Evolutionary conservation across 1,140 invertebrate species (phyloP), one percentile per base, ranked within the genome.

Genomic region (Penaeus indicus): DNA sequence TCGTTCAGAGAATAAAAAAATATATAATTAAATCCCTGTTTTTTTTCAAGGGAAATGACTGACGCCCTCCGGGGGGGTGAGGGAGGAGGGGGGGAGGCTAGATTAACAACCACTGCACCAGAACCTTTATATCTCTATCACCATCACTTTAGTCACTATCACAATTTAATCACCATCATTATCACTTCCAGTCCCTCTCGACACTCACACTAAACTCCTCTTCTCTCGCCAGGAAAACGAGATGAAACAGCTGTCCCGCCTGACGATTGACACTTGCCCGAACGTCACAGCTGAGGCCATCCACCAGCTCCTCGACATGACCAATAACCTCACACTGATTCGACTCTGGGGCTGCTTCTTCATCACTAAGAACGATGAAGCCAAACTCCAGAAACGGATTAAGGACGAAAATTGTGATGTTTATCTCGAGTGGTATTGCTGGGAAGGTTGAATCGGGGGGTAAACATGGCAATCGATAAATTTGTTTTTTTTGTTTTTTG

Each of bases 341-440:
- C 60, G 87, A 7, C 10, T 88, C 3, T 88, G 87, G 87, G 75
- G 87, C 3, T 88, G 87, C 61, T 84, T 88, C 87, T 82, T 88
- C 81, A 64, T 88, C 81, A 88, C 67, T 0, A 75, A 78, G 21
- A 32, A 84, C 32, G 87, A 88, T 38, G 25, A 72, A 32, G 62
- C 18, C 10, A 16, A 78, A 18, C 54, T 88, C 1, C 60, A 84
- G 22, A 38, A 79, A 13, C 60, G 82, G 25, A 82, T 84, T 16
- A 84, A 78, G 25, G 81, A 82, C 0, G 67, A 84, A n/a, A 88
- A 88, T 25, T 88, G 67, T 54, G 81, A 88, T 22, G 22, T 88
- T 7, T 88, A 88, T n/a, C 72, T 88, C 5, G 87, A 88, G 75
- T 88, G 87, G 87, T 88, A 78, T 38, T 78, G 81, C 21, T 88